Evolutionary conservation across 2,797 vertebrate genomes (phyloP), one percentile per base, ranked within the genome.

Genomic region (Crocidura indochinensis): DNA sequence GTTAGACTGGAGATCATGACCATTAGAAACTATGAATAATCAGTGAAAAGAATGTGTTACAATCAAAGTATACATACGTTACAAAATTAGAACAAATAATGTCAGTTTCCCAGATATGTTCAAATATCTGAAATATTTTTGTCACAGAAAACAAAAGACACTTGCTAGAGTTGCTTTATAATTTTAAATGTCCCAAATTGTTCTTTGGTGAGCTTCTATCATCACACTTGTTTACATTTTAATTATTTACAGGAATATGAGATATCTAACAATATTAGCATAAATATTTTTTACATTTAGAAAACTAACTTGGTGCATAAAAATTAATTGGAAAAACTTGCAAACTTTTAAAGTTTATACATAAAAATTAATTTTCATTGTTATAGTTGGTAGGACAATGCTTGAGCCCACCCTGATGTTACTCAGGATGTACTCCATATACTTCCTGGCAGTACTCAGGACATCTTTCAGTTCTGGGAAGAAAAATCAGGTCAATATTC

Each of bases 51-150:
- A 24, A 69, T 68, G 0, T 74, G 19, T 83, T 24, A 6, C 0
- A 86, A 67, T 44, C 47, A 19, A 85, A 56, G 29, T 8, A 62
- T 31, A n/a, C 31, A 10, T 49, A 4, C 24, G 3, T 79, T 27
- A 65, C 31, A 91, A 92, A 44, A 12, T 78, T 31, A 26, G 68
- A 77, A 83, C 22, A 5, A 82, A 67, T 67, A 75, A 22, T 6
- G 10, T 14, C 12, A 53, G 12, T 53, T 53, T 38, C 5, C 51
- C 17, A 53, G 49, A 15, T 51, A 53, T 53, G 12, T 53, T 53
- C 17, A 53, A 53, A 53, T 53, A 10, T 53, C 51, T 53, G 38
- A 38, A 38, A 38, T 38, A 51, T 51, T 53, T 67, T 47, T 71
- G 46, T 22, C 7, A 67, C 62, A 72, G 9, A 8, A 19, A 44